phyloP scores from a whole-genome alignment of 2,113 vertebrate species.

The Chloroceryle aenea region DNA sequence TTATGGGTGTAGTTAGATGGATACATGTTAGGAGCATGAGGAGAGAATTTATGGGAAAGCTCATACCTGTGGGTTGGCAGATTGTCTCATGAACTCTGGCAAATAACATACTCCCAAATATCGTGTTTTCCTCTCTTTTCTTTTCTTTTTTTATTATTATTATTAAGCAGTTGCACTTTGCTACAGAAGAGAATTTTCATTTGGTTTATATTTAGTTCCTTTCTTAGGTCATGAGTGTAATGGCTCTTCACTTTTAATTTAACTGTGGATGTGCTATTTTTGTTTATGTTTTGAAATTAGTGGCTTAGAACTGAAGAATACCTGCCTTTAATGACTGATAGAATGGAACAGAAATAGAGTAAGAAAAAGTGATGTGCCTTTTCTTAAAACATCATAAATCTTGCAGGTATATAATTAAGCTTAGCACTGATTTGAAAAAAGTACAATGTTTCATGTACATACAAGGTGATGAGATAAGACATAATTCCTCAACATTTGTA shows the following conservation, averaged over 20 bases:
- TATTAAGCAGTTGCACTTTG: not conserved
- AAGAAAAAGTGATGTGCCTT: not conserved
- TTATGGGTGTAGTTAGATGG: not conserved
- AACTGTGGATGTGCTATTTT: not conserved
- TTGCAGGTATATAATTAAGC: slow-evolving; percentile 24
- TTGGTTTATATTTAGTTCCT: not conserved
- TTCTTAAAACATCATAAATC: slow-evolving; percentile 43
- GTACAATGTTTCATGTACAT: slow-evolving; percentile 47
- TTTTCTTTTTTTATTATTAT: not conserved
- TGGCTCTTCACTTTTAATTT: not conserved
- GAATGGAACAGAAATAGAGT: not conserved
- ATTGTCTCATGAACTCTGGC: not conserved
- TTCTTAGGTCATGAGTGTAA: not conserved
- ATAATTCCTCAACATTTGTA: slow-evolving; percentile 67
- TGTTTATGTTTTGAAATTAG: not conserved
- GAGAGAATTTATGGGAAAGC: not conserved
- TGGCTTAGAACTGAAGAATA: not conserved
- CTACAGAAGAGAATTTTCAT: not conserved
- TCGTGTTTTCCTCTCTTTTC: not conserved
- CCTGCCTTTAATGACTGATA: not conserved
- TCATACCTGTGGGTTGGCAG: not conserved
- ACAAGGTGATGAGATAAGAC: slow-evolving; percentile 63
- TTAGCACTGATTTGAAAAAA: slow-evolving; percentile 64
- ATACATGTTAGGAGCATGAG: not conserved
- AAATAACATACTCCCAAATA: not conserved